phyloP scores from a whole-genome alignment of 2,113 vertebrate genomes.

The Ictalurus punctatus region DNA sequence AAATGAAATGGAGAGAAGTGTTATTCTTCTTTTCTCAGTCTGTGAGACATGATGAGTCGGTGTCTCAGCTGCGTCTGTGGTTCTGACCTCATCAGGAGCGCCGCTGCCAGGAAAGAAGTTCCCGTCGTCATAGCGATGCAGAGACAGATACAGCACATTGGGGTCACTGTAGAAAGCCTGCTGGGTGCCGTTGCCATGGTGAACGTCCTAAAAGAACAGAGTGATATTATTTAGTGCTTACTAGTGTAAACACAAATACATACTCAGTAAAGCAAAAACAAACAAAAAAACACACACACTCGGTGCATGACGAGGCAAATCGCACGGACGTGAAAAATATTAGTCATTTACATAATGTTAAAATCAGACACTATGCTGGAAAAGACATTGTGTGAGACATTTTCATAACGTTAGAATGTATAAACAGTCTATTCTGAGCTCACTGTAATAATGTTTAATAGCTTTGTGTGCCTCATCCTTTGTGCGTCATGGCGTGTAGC shows the following conservation, averaged over 20 bases:
- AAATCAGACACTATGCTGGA: conserved; percentile 37
- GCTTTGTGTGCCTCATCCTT: conserved; percentile 37
- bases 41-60: conserved; percentile 28
- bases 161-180: conserved; percentile 94
- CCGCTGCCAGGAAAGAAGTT: conserved; percentile 99
- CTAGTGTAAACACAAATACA: neutral
- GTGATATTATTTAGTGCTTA: conserved; percentile 3
- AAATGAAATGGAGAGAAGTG: conserved; percentile 4
- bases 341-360: conserved; percentile 22
- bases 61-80: conserved; percentile 26
- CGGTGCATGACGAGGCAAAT: conserved; percentile 1
- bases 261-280: neutral
- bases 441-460: conserved; percentile 57
- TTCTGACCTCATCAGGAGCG: conserved; percentile 88
- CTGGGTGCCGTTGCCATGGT: conserved; percentile 83
- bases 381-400: conserved; percentile 33
- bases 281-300: neutral
- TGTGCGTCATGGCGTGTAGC: conserved; percentile 12
- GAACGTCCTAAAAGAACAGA: conserved; percentile 73
- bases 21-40: conserved; percentile 10
- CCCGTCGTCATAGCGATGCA: conserved; percentile 96
- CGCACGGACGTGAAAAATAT: neutral
- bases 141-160: conserved; percentile 88
- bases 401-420: conserved; percentile 15
- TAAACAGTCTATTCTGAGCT: conserved; percentile 49